A percentile compares a stretch with the other conserved stretches of the same genome.
phyloP scores from a whole-genome alignment of 2,797 vertebrate species.

The Lutjanus argentimaculatus region DNA sequence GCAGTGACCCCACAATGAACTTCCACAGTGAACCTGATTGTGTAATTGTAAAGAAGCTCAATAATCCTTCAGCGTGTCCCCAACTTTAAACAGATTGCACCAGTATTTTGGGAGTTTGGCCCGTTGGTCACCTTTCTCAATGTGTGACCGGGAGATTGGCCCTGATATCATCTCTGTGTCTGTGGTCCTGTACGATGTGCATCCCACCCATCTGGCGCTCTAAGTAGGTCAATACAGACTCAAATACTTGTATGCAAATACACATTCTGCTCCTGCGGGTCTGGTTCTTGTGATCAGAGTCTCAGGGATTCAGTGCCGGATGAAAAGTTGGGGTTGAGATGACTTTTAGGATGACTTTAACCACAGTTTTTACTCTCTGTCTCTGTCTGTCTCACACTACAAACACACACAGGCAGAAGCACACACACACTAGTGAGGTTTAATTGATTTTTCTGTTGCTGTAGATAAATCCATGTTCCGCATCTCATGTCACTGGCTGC shows the following conservation, averaged over 20 bases:
- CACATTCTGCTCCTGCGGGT: constrained; percentile 41
- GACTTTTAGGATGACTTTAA: constrained; percentile 70
- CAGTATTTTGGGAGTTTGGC: not conserved
- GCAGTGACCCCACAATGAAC: not conserved
- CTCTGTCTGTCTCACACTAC: constrained; percentile 16
- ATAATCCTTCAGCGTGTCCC: not conserved
- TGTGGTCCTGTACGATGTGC: constrained; percentile 3
- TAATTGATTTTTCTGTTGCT: constrained; percentile 77
- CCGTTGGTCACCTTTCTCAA: constrained; percentile 12
- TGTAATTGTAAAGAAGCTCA: not conserved
- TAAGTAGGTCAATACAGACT: constrained; percentile 52
- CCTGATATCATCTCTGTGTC: constrained; percentile 17
- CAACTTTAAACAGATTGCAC: not conserved
- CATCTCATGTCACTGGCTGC: constrained; percentile 76
- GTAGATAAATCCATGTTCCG: constrained; percentile 77
- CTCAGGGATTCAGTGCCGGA: constrained; percentile 3
- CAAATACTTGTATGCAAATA: constrained; percentile 24
- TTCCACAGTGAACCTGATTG: not conserved
- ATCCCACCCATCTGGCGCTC: constrained; percentile 45
- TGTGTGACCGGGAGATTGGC: constrained; percentile 10
- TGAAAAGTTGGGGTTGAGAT: constrained; percentile 39
- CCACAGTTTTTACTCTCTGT: constrained; percentile 21
- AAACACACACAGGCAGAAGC: constrained; percentile 22
- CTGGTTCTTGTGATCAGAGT: constrained; percentile 12
- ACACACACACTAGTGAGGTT: constrained; percentile 41